phyloP scores from a whole-genome alignment of 2,797 vertebrate genomes.

The Molossus molossus region DNA sequence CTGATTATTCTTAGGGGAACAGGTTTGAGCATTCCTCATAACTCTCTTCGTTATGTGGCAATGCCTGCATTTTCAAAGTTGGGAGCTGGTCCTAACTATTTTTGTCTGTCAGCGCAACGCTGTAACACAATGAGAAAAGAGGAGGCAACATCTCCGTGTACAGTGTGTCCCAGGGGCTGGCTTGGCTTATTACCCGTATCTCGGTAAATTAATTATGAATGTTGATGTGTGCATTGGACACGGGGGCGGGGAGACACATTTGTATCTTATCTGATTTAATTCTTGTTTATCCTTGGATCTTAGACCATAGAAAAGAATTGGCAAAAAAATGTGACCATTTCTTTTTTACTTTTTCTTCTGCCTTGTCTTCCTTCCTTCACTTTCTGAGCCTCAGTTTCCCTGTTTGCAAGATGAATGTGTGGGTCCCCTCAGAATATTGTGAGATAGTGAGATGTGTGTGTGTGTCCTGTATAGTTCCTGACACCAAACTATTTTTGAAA shows the following conservation, averaged over 20 bases:
- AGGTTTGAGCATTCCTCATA: not conserved
- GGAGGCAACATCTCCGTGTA: not conserved
- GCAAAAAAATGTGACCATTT: not conserved
- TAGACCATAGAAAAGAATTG: slow-evolving; percentile 35
- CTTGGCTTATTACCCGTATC: not conserved
- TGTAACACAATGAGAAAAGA: not conserved
- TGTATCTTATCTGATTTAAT: slow-evolving; percentile 6
- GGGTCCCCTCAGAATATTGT: not conserved
- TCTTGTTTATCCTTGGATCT: slow-evolving; percentile 48
- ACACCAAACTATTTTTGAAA: slow-evolving; percentile 33
- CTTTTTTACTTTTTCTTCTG: slow-evolving; percentile 25
- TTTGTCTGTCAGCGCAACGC: not conserved
- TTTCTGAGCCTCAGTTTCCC: not conserved
- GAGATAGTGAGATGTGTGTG: not conserved
- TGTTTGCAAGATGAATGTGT: not conserved
- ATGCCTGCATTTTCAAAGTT: slow-evolving; percentile 36
- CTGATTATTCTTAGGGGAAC: slow-evolving; percentile 39
- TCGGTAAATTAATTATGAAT: not conserved
- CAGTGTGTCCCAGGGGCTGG: not conserved
- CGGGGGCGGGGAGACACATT: not conserved
- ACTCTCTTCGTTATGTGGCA: not conserved
- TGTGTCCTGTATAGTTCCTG: not conserved
- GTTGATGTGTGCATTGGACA: not conserved
- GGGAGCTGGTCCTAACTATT: not conserved
- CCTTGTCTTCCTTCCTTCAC: not conserved